Conservation (phyloP, 64 coral and sea anemone genomes). For the Pachyseris speciosa region DNA sequence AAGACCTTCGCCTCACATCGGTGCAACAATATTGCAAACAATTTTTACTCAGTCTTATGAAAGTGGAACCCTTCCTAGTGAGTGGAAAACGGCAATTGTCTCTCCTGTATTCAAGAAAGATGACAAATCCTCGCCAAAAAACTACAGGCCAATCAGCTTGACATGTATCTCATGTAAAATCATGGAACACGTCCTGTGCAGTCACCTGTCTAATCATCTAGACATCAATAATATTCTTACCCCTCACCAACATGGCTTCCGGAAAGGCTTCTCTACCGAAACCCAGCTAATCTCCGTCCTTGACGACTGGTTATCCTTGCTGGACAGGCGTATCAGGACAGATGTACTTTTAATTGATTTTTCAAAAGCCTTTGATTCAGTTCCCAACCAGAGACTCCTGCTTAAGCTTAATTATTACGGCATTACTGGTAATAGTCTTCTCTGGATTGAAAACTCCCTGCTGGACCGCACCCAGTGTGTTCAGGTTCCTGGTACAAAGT, state of each 20-base stretch:
- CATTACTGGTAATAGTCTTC: neutral
- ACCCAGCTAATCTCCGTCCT: constrained; percentile 42
- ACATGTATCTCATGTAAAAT: constrained; percentile 38
- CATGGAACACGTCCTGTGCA: constrained; percentile 33
- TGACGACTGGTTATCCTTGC: constrained; percentile 1
- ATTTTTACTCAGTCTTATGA: neutral
- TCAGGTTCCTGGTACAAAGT: too few relatives aligned
- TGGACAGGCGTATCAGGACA: neutral
- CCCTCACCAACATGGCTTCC: constrained; percentile 30
- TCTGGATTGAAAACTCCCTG: neutral
- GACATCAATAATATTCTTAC: constrained; percentile 18
- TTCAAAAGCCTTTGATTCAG: constrained; percentile 23
- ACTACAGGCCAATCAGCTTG: constrained; percentile 32
- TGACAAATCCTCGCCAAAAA: neutral
- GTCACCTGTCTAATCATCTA: neutral
- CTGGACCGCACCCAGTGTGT: too few relatives aligned
- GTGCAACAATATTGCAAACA: neutral
- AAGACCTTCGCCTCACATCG: too few relatives aligned
- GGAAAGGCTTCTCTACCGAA: constrained; percentile 9
- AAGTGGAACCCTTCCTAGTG: neutral
- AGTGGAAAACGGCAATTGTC: constrained; percentile 3
- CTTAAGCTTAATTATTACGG: neutral
- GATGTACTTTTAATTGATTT: constrained; percentile 41
- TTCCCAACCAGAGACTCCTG: constrained; percentile 41
- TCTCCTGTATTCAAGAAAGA: constrained; percentile 21